Evolutionary conservation across 2,888 invertebrate genomes (phyloP).

Genomic region (Apantesis nais): DNA sequence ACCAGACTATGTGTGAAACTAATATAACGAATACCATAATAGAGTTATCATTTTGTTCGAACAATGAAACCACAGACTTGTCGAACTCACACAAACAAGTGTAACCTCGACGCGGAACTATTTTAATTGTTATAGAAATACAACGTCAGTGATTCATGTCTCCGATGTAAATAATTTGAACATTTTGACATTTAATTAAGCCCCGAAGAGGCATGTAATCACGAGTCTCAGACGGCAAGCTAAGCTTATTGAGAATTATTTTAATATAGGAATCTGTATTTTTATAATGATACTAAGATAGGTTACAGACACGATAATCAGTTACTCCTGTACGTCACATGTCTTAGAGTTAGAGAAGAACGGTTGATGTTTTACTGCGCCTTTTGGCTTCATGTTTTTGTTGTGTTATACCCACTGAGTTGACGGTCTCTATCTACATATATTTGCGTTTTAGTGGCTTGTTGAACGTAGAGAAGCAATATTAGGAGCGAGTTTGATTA

Average conservation of each 20-base stretch:
- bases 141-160: conserved; percentile 15
- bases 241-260: conserved; percentile 78
- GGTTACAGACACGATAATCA: conserved; percentile 61
- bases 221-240: conserved; percentile 81
- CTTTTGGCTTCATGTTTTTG: conserved; percentile 69
- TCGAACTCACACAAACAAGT: not conserved
- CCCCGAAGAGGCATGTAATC: conserved; percentile 76
- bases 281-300: conserved; percentile 76
- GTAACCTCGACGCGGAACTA: not conserved
- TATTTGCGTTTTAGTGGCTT: conserved; percentile 35
- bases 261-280: conserved; percentile 82
- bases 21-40: not conserved
- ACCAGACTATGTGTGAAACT: not conserved
- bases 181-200: conserved; percentile 54
- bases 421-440: conserved; percentile 45
- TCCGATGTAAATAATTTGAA: conserved; percentile 32
- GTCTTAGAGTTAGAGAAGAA: conserved; percentile 59
- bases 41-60: not conserved
- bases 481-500: conserved; percentile 27
- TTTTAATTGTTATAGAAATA: conserved; percentile 8
- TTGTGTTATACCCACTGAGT: conserved; percentile 59
- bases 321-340: conserved; percentile 63
- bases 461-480: conserved; percentile 32
- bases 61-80: not conserved
- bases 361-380: conserved; percentile 58